Conservation (phyloP, 2,888 invertebrate genomes). For the Priocnemis perturbator region DNA sequence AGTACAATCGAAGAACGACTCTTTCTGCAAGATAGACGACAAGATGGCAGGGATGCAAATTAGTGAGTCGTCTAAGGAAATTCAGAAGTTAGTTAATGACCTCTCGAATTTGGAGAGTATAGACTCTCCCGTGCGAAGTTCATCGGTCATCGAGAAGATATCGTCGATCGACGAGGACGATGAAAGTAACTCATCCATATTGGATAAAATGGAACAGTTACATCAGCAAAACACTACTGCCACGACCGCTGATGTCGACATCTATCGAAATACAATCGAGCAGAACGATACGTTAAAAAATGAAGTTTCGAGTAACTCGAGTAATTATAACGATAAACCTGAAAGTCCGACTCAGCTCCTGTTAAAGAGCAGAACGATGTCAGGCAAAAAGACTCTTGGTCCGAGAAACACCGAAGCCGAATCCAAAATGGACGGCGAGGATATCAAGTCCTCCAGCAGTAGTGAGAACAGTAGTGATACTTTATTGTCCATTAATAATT, state of each 20-base stretch:
- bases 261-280: conserved; percentile 31
- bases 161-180: conserved; percentile 55
- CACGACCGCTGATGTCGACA: conserved; percentile 29
- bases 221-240: conserved; percentile 44
- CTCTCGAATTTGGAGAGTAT: conserved; percentile 43
- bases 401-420: conserved; percentile 65
- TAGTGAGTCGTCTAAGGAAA: conserved; percentile 53
- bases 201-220: conserved; percentile 65
- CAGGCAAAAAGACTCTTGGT: conserved; percentile 37
- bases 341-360: conserved; percentile 34
- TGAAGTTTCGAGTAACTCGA: conserved; percentile 27
- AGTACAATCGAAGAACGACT: conserved; percentile 26
- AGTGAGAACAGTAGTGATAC: conserved; percentile 80
- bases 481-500: conserved; percentile 63
- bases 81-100: conserved; percentile 53
- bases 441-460: conserved; percentile 67
- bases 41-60: conserved; percentile 47
- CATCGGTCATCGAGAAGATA: conserved; percentile 38
- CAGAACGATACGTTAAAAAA: conserved; percentile 21
- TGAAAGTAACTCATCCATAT: conserved; percentile 58
- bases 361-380: conserved; percentile 39
- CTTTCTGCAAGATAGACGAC: conserved; percentile 42
- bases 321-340: conserved; percentile 28
- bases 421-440: conserved; percentile 66
- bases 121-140: conserved; percentile 44